phyloP scores from a whole-genome alignment of 2,797 vertebrate species.

The Pseudotriccus pelzelni region DNA sequence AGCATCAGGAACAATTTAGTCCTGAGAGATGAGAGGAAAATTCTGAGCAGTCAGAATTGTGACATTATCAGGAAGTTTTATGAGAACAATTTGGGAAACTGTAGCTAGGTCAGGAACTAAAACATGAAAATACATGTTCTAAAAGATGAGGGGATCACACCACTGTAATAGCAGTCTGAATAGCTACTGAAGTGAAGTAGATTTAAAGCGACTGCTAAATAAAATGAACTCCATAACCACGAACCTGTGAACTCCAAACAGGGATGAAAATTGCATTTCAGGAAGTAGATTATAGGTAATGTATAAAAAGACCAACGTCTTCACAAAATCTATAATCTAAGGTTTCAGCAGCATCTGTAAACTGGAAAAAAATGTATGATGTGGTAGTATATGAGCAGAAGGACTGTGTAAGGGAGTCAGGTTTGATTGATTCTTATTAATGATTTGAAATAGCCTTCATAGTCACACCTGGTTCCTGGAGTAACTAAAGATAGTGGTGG shows the following conservation, averaged over 20 bases:
- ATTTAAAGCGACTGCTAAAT: neutral
- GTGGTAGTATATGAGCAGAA: neutral
- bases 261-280: neutral
- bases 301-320: neutral
- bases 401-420: neutral
- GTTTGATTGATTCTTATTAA: neutral
- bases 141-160: neutral
- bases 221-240: neutral
- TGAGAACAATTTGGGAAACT: neutral
- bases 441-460: neutral
- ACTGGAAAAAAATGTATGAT: neutral
- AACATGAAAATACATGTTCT: neutral
- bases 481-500: neutral
- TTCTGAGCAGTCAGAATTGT: neutral
- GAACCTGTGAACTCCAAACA: neutral
- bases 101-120: neutral
- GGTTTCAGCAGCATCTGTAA: neutral
- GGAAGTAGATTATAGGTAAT: neutral
- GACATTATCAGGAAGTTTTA: neutral
- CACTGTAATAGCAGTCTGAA: neutral
- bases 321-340: neutral
- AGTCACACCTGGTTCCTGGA: neutral
- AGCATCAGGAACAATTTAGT: neutral
- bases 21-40: neutral
- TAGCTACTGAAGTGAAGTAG: neutral